Base-by-base conservation (phyloP, 2,888 invertebrate genomes). In the Troilus luridus region DNA sequence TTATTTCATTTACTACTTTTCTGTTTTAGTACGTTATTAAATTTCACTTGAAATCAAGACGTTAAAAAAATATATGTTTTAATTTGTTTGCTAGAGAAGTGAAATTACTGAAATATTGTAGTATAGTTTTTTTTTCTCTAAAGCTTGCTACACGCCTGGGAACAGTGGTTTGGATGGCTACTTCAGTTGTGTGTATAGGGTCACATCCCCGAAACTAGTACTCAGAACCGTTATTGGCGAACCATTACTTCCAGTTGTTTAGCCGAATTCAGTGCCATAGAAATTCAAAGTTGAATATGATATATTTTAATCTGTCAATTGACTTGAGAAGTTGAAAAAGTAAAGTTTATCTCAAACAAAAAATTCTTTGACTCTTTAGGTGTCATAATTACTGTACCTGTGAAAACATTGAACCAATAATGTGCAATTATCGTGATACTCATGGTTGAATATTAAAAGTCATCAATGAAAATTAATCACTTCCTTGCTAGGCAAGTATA, bases 401-500 rank as follows among this genome's bases (percentile, higher is more conserved):
- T 77, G 24, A 64, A 89, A 89, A 90, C 27, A 67, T 64, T 62
- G n/a, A 67, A 77, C 56, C 58, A 64, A 64, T 56, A 90, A 90
- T 90, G 90, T 90, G 90, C 90, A 90, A 90, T 90, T 90, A 54
- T 58, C 54, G 90, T 90, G 90, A 90, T 90, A 90, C 90, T 90
- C 90, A 90, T 90, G 27, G 72, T 89, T 89, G 89, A 89, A 90
- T 72, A 67, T 90, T 72, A 14, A 72, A 62, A 90, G 90, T 85
- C 85, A 85, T 85, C 56, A 56, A n/a, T 85, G 85, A 85, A 85
- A 85, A 85, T 85, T 85, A 85, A 85, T 85, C 85, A 85, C 85
- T 85, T 56, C 58, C 90, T 90, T 90, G 90, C 90, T 90, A 72
- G 59, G 90, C 90, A 90, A 90, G 90, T 90, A 77, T 27, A 21